Conservation (phyloP, 2,797 vertebrate genomes). For the Melanogrammus aeglefinus region DNA sequence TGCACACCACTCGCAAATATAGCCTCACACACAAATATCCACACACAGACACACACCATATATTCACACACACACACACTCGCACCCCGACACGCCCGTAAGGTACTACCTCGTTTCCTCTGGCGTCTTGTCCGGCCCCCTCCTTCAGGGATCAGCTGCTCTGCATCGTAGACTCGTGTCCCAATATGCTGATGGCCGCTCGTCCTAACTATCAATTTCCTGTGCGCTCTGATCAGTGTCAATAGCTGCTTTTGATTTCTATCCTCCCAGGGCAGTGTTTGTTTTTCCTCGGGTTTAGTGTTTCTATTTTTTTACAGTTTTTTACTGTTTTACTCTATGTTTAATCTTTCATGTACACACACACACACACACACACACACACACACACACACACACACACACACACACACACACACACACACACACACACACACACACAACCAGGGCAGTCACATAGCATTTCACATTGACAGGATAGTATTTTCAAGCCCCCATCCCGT, state of each 20-base stretch:
- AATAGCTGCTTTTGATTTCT: background rate
- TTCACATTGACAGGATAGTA: background rate
- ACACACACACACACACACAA: background rate
- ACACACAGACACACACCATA: background rate
- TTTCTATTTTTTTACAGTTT: background rate
- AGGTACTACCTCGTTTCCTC: conserved; percentile 35
- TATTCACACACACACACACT: conserved; percentile 17
- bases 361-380: background rate
- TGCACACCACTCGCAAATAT: background rate
- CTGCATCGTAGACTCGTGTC: conserved; percentile 17
- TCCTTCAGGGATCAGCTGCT: conserved; percentile 29
- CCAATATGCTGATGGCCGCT: conserved; percentile 19
- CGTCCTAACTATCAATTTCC: conserved; percentile 22
- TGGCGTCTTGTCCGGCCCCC: conserved; percentile 28
- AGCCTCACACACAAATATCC: too few relatives aligned
- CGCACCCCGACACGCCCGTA: background rate
- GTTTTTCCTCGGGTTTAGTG: background rate
- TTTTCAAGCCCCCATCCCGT: background rate
- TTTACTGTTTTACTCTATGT: background rate
- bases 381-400: background rate
- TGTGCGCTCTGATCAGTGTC: conserved; percentile 27
- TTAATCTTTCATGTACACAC: background rate
- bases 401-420: background rate
- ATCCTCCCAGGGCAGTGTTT: background rate
- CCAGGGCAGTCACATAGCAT: too few relatives aligned